Percentiles rank a stretch among this genome's conserved stretches.
phyloP scores from a whole-genome alignment of 2,888 invertebrate species.

The Sacculina carcini region DNA sequence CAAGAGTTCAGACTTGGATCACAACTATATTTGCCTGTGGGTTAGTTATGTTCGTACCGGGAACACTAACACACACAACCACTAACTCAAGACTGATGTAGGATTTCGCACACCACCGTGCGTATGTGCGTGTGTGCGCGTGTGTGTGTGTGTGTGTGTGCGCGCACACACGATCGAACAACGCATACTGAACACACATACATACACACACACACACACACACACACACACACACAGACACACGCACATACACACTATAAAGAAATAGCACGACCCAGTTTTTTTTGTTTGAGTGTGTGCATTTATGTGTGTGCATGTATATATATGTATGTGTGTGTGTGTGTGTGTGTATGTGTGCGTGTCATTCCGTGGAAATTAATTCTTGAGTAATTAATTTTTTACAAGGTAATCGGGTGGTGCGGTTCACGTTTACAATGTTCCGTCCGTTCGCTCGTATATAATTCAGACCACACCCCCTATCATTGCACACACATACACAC shows the following conservation, averaged over 20 bases:
- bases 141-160: not conserved
- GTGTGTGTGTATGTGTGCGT: not conserved
- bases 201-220: not conserved
- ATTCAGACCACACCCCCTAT: not conserved
- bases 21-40: too few relatives aligned
- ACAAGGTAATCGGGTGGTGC: too few relatives aligned
- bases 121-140: not conserved
- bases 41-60: too few relatives aligned
- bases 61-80: too few relatives aligned
- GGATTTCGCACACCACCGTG: too few relatives aligned
- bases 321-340: not conserved
- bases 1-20: too few relatives aligned
- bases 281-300: not conserved
- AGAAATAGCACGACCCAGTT: not conserved
- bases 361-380: not conserved
- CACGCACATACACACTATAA: not conserved
- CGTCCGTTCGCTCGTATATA: not conserved
- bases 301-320: not conserved
- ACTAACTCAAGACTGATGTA: too few relatives aligned
- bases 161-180: not conserved
- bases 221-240: not conserved
- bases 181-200: not conserved
- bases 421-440: too few relatives aligned
- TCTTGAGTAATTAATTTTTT: not conserved
- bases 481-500: not conserved